These are phyloP conservation scores for Paradoxurus hermaphroditus DNA, from an alignment of 2,113 vertebrate genomes.

Conservation along the genomic window DNA sequence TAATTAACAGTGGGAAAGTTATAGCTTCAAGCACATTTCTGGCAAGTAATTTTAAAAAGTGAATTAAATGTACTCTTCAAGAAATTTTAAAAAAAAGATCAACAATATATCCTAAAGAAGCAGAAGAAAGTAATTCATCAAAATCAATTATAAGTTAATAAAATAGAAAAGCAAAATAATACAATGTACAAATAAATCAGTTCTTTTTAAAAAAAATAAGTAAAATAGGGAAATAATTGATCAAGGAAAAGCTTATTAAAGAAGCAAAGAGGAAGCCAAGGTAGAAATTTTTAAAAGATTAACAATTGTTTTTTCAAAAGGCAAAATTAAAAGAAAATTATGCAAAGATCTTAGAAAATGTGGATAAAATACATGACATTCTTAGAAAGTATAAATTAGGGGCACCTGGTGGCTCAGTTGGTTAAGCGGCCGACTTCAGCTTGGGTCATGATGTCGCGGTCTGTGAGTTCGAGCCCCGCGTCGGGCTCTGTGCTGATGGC, in stretches of 20 bases:
- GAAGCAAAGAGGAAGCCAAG: not conserved
- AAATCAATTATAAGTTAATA: not conserved
- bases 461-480: too few relatives aligned
- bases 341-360: not conserved
- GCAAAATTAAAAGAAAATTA: not conserved
- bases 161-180: not conserved
- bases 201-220: not conserved
- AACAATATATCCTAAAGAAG: not conserved
- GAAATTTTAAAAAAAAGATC: not conserved
- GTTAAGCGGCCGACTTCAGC: too few relatives aligned
- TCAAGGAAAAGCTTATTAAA: not conserved
- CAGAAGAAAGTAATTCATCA: not conserved
- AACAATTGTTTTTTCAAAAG: not conserved
- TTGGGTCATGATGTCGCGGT: too few relatives aligned
- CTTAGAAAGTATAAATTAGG: constrained; percentile 13
- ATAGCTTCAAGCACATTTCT: not conserved
- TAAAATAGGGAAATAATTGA: constrained; percentile 2
- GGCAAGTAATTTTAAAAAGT: not conserved
- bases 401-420: too few relatives aligned
- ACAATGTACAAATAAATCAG: not conserved
- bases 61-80: not conserved
- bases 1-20: not conserved
- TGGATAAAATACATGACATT: not conserved
- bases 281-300: not conserved
- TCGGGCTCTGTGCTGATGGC: too few relatives aligned